Evolutionary conservation across 2,113 vertebrate genomes (phyloP), one percentile per base, ranked within the genome.

Genomic region (Phocoena phocoena): DNA sequence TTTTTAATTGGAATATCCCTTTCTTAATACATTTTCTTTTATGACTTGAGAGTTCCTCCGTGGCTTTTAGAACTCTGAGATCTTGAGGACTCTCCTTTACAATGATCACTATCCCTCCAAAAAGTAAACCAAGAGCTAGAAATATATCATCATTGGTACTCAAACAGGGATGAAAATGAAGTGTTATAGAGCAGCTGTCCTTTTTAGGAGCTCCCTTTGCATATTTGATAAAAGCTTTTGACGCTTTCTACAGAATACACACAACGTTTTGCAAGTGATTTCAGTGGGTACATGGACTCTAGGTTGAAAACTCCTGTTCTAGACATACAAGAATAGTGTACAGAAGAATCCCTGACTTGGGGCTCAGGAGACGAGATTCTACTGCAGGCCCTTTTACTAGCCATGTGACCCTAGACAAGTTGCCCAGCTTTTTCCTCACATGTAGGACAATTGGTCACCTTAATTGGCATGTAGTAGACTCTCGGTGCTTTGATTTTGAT

Each of bases 21-120:
- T 86, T 79, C 41, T 58, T 86, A 79, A 67, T 73, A 50, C 17
- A 60, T 68, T 65, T 65, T 67, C 31, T 93, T 93, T 63, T 81
- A 47, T 96, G 87, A 80, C 25, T 9, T 63, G 25, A 94, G 73
- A 76, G 31, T 36, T 44, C 25, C 21, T 95, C 82, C 18, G 47
- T 81, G 41, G 83, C 53, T 62, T 91, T 86, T 85, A 85, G 65
- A 63, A 94, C 18, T 74, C 77, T 90, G 47, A 95, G 83, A 85
- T 67, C n/a, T 86, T 41, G 36, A 92, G 26, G 53, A 68, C 9
- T 65, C 36, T 93, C 55, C 17, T 85, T 89, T 82, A 58, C 36
- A 88, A 55, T 94, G 55, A 79, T 65, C 36, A 60, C 70, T 23
- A 23, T 80, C 58, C 58, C 21, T 94, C 38, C 33, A 53, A 25